A percentile compares a stretch with the other conserved stretches of the same genome.
Evolutionary conservation across 2,888 invertebrate species (phyloP).

Genomic region (Nomada ruficornis): DNA sequence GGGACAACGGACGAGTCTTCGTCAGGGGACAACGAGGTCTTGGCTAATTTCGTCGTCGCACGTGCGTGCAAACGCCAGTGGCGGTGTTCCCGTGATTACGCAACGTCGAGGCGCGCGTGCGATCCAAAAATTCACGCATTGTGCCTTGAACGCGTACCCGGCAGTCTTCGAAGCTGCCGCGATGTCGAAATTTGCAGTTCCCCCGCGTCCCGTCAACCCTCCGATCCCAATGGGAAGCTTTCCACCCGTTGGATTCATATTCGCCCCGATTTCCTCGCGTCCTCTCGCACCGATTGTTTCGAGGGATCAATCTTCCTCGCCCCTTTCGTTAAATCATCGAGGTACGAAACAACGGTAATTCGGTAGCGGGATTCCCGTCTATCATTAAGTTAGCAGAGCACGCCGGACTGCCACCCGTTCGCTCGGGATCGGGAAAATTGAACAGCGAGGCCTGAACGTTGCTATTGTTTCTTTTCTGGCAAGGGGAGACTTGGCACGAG

Average conservation of each 20-base stretch:
- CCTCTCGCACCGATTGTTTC: too few species aligned
- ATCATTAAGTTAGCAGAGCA: neutral
- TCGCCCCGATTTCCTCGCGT: too few species aligned
- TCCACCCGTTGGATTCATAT: too few species aligned
- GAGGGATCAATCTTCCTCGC: too few species aligned
- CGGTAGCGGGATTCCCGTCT: neutral
- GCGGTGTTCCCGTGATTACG: constrained; percentile 70
- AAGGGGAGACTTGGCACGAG: constrained; percentile 48
- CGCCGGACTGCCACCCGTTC: neutral
- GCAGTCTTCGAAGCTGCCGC: neutral
- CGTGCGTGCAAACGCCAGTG: constrained; percentile 73
- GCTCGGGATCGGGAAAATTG: constrained; percentile 8
- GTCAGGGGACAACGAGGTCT: constrained; percentile 57
- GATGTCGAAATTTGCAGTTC: constrained; percentile 33
- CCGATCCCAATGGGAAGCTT: neutral
- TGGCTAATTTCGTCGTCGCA: constrained; percentile 79
- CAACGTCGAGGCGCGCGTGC: constrained; percentile 62
- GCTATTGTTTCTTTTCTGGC: constrained; percentile 43
- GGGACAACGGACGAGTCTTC: constrained; percentile 33
- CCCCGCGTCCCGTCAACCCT: neutral
- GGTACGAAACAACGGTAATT: neutral
- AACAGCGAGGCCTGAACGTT: constrained; percentile 13
- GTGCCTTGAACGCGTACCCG: constrained; percentile 33
- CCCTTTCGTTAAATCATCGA: too few species aligned
- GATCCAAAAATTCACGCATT: constrained; percentile 62